Percentiles rank a stretch among this genome's conserved stretches.
phyloP scores from a whole-genome alignment of 2,113 vertebrate genomes.

The Paedocypris sp. region DNA sequence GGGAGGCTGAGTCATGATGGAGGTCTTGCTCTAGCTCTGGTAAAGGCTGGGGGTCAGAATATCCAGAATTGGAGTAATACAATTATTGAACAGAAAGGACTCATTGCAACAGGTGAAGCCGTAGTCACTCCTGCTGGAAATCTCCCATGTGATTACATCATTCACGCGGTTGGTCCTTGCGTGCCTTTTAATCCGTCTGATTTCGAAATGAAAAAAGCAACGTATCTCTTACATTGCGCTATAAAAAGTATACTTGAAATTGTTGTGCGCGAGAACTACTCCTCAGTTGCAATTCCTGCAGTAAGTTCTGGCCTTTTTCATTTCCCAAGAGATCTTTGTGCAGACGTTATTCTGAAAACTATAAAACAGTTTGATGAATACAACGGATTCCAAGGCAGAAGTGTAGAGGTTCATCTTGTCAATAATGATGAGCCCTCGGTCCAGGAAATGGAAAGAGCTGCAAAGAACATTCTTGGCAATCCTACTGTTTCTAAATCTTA shows the following conservation, averaged over 20 bases:
- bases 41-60: conserved; percentile 56
- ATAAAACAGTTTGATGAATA: conserved; percentile 36
- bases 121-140: conserved; percentile 46
- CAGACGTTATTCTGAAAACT: conserved; percentile 54
- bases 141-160: conserved; percentile 61
- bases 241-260: conserved; percentile 46
- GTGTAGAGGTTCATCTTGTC: conserved; percentile 64
- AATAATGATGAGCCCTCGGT: conserved; percentile 66
- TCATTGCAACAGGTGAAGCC: conserved; percentile 41
- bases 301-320: conserved; percentile 76
- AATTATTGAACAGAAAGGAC: fast-evolving
- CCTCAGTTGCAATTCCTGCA: conserved; percentile 78
- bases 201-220: fast-evolving
- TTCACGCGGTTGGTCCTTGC: conserved; percentile 75
- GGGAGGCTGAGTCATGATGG: conserved; percentile 42
- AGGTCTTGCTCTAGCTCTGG: conserved; percentile 69
- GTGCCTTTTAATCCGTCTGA: fast-evolving
- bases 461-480: conserved; percentile 29
- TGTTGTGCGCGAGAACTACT: fast-evolving
- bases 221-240: background rate
- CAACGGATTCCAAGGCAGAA: fast-evolving
- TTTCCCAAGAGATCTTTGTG: conserved; percentile 67
- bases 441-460: conserved; percentile 60
- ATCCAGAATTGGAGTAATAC: conserved; percentile 48
- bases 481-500: background rate